Evolutionary conservation across 2,888 invertebrate species (phyloP).

Genomic region (Adineta ricciae): DNA sequence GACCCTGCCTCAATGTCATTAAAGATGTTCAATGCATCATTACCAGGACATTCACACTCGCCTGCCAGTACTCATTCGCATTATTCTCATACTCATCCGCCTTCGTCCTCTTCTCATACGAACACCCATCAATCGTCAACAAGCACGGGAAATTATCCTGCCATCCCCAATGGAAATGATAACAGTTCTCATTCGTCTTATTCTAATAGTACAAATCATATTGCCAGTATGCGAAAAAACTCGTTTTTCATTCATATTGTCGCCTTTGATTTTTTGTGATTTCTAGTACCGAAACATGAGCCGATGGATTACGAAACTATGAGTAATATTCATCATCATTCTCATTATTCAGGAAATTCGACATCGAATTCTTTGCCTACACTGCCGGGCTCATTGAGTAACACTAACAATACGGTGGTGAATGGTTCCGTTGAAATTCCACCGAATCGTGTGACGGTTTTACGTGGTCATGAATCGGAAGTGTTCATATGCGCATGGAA

Average conservation of each 20-base stretch:
- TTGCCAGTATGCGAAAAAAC: background rate
- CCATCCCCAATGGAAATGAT: background rate
- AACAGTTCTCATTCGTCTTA: background rate
- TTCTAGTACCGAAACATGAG: background rate
- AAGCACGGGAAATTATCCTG: background rate
- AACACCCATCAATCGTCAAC: background rate
- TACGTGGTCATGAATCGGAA: conserved; percentile 92
- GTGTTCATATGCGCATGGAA: conserved; percentile 99
- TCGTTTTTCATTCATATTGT: no score
- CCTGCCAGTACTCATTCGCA: background rate
- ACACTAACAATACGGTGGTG: background rate
- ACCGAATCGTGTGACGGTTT: conserved; percentile 79
- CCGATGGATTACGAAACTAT: background rate
- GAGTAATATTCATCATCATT: background rate
- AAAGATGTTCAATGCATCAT: background rate
- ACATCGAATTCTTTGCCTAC: background rate
- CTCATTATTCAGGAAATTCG: background rate
- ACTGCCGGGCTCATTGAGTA: background rate
- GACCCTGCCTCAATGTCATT: background rate
- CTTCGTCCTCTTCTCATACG: background rate
- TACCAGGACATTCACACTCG: background rate
- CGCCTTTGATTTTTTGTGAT: background rate
- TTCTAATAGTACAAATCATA: background rate
- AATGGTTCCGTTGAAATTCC: conserved; percentile 64
- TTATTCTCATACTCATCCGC: background rate